Base-by-base conservation (phyloP, 30 jellyfish, hydroid and myxozoan species). In the Clytia hemisphaerica region DNA sequence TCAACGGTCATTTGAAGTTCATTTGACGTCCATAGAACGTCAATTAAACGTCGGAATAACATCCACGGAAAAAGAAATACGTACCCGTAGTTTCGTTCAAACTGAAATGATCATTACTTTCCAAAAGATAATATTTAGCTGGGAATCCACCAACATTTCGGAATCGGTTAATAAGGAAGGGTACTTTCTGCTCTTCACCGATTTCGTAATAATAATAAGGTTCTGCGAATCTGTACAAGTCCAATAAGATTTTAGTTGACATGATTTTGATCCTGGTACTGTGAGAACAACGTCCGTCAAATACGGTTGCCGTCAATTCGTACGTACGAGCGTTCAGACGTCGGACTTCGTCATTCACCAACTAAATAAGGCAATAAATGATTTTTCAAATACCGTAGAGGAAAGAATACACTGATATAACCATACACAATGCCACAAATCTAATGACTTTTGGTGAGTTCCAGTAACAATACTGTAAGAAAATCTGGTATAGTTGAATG, bases 1-100 rank as follows among this genome's bases (percentile, higher is more conserved):
- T n/a, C n/a, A n/a, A n/a, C n/a, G n/a, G n/a, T n/a, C n/a, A n/a
- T n/a, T n/a, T n/a, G n/a, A n/a, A n/a, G n/a, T n/a, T n/a, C n/a
- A n/a, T n/a, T n/a, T n/a, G n/a, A n/a, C n/a, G n/a, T 9, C 37
- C 10, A 53, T 14, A 14, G 37, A 9, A 53, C 21, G 37, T 53
- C 24, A 7, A 53, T 42, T n/a, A 42, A n/a, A 42, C n/a, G 15
- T 9, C 53, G n/a, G 53, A 42, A 42, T 12, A 42, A 42, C n/a
- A 9, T 42, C 53, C n/a, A 42, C n/a, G 53, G n/a, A n/a, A n/a
- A n/a, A n/a, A 42, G 53, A 26, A 61, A 6, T 4, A 4, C 22
- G 29, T 40, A 86, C 96, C 95, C 45, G 95, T 81, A 28, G 87
- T 71, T 25, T 76, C 22, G 80, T 77, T 77, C 55, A 90, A 46